Base-by-base conservation (phyloP, 2,797 vertebrate genomes). In the Perodicticus potto region DNA sequence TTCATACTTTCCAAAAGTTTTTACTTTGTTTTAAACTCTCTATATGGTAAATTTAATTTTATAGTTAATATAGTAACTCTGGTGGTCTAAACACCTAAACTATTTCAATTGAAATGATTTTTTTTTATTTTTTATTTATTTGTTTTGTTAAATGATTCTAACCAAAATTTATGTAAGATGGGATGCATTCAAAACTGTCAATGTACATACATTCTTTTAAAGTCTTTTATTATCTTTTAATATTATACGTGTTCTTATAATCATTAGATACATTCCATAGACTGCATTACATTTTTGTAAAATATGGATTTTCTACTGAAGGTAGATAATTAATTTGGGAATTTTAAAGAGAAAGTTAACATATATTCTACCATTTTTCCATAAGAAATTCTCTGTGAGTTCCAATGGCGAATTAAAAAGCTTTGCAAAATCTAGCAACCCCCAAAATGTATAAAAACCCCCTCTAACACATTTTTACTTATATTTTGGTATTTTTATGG, bases 201-300 rank as follows among this genome's bases (percentile, higher is more conserved):
- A 13, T 53, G 86, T 7, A 37, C 5, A 73, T 49, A 59, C 1
- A 61, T 89, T 92, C 1, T n/a, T 78, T 81, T 73, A 94, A 89
- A 77, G 49, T 34, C 59, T 89, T 76, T 86, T 76, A 95, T 53
- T 57, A 84, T 81, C 9, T 86, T 92, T 95, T 74, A 76, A 80
- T 93, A 43, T 92, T 53, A 77, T 82, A 84, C 32, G n/a, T 10
- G 69, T 97, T 92, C 57, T 90, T 65, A 86, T 0, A 72, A 63
- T 61, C 78, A 96, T 86, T 97, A 93, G 95, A 95, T 55, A 90
- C 92, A 37, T 49, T 93, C 92, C 96, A 97, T 23, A 93, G 32
- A 53, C 10, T 95, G 6, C 95, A 95, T 97, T 97, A 96, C 92
- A 94, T 94, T 93, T 34, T 70, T 97, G 1, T 96, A 86, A 97